Conservation (phyloP, 2,888 invertebrate species). For the Heliconius aoede region DNA sequence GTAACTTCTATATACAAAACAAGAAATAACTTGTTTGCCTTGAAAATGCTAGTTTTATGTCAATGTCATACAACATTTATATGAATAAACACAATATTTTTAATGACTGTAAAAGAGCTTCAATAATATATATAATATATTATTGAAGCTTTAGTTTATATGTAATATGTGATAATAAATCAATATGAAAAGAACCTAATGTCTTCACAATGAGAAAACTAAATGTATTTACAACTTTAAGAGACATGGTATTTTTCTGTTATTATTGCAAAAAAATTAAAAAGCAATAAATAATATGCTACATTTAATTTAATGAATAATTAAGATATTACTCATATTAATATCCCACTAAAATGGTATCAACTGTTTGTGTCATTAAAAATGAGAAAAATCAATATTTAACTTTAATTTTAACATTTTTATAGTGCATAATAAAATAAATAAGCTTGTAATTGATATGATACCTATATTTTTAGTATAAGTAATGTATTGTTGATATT, state of each 20-base stretch:
- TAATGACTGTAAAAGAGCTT: not conserved
- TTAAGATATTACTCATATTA: not conserved
- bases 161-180: no score
- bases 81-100: not conserved
- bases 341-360: not conserved
- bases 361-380: constrained; percentile 3
- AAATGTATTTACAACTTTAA: not conserved
- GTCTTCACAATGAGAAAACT: not conserved
- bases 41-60: constrained; percentile 15
- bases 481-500: not conserved
- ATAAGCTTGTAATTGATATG: not conserved
- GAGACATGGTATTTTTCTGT: not conserved
- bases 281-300: not conserved
- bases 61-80: constrained; percentile 2
- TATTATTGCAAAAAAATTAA: not conserved
- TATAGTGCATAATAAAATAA: not conserved
- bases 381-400: constrained; percentile 12
- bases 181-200: not conserved
- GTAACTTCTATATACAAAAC: constrained; percentile 11
- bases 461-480: not conserved
- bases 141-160: no score
- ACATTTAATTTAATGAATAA: not conserved
- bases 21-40: constrained; percentile 21
- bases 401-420: not conserved
- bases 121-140: not conserved